Evolutionary conservation across 2,888 invertebrate species (phyloP).

Genomic region (Phengaris alcon): DNA sequence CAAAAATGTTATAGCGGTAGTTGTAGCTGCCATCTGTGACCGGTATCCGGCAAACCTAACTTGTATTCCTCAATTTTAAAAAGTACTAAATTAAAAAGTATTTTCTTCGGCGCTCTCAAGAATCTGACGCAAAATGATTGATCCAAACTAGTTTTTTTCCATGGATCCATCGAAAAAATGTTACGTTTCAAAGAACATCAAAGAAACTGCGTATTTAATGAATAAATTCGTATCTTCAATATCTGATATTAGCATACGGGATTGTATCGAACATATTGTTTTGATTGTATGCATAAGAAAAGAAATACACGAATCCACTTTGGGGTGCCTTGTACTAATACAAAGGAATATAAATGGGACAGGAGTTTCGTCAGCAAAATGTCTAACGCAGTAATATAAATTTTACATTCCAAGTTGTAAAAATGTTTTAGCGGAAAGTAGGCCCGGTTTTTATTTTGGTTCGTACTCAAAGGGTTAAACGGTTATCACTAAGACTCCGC

Average conservation of each 20-base stretch:
- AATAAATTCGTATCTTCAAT: slow-evolving; percentile 1
- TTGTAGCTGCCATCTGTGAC: background rate
- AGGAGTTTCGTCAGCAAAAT: background rate
- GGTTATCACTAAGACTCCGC: no score
- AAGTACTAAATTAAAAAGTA: background rate
- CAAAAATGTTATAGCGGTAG: background rate
- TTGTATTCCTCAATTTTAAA: background rate
- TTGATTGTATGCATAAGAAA: slow-evolving; percentile 22
- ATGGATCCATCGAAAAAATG: background rate
- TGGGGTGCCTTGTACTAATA: slow-evolving; percentile 7
- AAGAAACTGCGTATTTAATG: slow-evolving; percentile 21
- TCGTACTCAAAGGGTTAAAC: no score
- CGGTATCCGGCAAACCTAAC: background rate
- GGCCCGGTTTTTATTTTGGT: no score
- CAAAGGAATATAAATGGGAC: background rate
- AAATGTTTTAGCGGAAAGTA: background rate
- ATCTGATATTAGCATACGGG: slow-evolving; percentile 12
- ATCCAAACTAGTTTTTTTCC: slow-evolving; percentile 14
- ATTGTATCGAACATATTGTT: slow-evolving; percentile 10
- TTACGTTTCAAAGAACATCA: slow-evolving; percentile 17
- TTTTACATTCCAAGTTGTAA: background rate
- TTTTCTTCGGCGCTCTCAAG: slow-evolving; percentile 1
- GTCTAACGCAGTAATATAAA: background rate
- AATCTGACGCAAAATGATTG: slow-evolving; percentile 9
- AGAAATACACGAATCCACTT: background rate